Base-by-base conservation (phyloP, 1,140 invertebrate genomes). In the Drosophila arizonae region DNA sequence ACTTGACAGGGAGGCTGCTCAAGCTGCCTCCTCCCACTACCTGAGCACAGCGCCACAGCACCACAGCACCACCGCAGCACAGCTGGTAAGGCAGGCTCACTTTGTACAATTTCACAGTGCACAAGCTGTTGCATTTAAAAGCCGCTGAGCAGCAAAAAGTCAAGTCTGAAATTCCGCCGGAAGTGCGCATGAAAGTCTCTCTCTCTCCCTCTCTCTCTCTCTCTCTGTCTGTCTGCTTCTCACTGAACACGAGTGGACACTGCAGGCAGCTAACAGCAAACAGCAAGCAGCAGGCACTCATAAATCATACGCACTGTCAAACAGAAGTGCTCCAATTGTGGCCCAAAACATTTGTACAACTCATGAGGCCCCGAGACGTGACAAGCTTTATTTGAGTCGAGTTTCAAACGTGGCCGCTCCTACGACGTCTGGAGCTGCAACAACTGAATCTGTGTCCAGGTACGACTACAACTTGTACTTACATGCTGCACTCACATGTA, bases 291-390 rank as follows among this genome's bases (percentile, higher is more conserved):
- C 75, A 55, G 75, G 62, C 41, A 51, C 76, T 72, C 84, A 87
- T 87, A 87, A 87, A 87, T 87, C 84, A 87, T 86, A 86, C 76
- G 82, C 84, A 87, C 79, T 87, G 82, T 87, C 82, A 88, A 88
- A 88, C 84, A 88, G 84, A 88, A 88, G 84, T 88, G 84, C 85
- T 88, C 84, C 85, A 88, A 88, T 88, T 89, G 85, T 89, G 79
- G 79, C 84, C 80, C 76, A 88, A 88, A 88, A 88, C 84, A 88
- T 88, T 88, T 88, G 84, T 88, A 84, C 84, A 71, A 87, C 76
- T 86, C 81, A 71, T 66, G 48, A 43, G 73, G 41, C 48, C 39
- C 70, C 66, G 43, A 72, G 62, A 82, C 79, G 86, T 88, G 82
- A 82, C 82, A 82, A 73, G 84, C 82, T 88, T 67, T 77, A 79